These are phyloP conservation scores for Nasua narica DNA, from an alignment of 2,797 vertebrate genomes.

Conservation along the genomic window DNA sequence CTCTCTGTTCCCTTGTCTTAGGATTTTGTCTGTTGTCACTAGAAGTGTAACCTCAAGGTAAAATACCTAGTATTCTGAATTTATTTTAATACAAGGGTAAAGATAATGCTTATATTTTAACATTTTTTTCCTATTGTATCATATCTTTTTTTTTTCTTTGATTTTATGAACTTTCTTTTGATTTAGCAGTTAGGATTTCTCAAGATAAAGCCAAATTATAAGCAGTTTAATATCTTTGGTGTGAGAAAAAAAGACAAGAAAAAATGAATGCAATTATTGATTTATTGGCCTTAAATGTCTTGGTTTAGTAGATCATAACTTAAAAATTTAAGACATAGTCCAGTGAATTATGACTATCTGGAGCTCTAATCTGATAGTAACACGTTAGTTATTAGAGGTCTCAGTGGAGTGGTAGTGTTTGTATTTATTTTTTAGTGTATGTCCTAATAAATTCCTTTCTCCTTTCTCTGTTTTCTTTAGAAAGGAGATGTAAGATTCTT, in stretches of 20 bases:
- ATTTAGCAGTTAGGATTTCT: neutral
- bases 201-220: neutral
- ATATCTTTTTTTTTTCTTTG: neutral
- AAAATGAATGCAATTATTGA: neutral
- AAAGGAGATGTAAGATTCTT: slow-evolving; percentile 93
- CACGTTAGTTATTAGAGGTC: neutral
- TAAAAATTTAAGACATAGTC: neutral
- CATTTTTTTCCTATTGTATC: neutral
- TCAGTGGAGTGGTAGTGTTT: neutral
- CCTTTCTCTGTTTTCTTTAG: slow-evolving; percentile 78
- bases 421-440: neutral
- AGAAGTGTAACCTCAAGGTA: neutral
- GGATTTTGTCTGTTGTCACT: neutral
- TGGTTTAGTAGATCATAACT: neutral
- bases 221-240: neutral
- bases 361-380: neutral
- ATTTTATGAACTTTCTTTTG: neutral
- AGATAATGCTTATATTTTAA: neutral
- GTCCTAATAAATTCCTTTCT: neutral
- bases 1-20: neutral
- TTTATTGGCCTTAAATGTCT: neutral
- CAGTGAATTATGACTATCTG: neutral
- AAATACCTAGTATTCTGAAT: neutral
- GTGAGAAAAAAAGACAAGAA: neutral
- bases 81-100: neutral